phyloP scores from a whole-genome alignment of 2,797 vertebrate genomes.

The Spondyliosoma cantharus region DNA sequence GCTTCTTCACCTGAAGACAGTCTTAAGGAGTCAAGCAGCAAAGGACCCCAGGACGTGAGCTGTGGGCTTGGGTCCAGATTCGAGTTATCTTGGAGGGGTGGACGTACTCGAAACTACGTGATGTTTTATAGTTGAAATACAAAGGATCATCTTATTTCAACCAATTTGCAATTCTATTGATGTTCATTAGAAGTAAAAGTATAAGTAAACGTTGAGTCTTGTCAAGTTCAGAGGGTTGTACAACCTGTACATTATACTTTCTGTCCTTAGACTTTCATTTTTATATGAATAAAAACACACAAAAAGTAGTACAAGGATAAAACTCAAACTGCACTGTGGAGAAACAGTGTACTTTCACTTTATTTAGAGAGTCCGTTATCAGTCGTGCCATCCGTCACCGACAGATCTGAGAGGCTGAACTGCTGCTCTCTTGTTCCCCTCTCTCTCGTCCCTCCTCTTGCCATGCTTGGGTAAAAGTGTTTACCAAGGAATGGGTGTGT shows the following conservation, averaged over 20 bases:
- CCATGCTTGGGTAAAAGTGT: constrained; percentile 68
- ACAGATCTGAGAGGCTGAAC: constrained; percentile 30
- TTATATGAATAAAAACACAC: not conserved
- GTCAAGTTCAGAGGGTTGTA: not conserved
- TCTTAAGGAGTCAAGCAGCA: constrained; percentile 61
- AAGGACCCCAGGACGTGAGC: constrained; percentile 1
- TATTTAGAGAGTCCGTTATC: not conserved
- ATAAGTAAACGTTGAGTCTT: not conserved
- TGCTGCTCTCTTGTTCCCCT: constrained; percentile 20
- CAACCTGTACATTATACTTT: not conserved
- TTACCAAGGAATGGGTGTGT: constrained; percentile 68
- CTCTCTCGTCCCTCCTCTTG: constrained; percentile 21
- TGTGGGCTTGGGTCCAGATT: not conserved
- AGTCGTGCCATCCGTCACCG: not conserved
- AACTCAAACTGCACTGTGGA: not conserved
- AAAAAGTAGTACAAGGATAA: too few species aligned
- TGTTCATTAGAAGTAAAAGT: not conserved
- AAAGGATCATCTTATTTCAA: not conserved
- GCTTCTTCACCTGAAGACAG: constrained; percentile 28
- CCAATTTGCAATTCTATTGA: not conserved
- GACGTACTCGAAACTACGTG: not conserved
- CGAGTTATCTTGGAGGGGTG: not conserved
- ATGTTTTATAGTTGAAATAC: not conserved
- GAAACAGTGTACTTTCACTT: not conserved
- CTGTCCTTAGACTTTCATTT: not conserved